Conservation (phyloP, 2,888 invertebrate species). For the Steinernema carpocapsae region DNA sequence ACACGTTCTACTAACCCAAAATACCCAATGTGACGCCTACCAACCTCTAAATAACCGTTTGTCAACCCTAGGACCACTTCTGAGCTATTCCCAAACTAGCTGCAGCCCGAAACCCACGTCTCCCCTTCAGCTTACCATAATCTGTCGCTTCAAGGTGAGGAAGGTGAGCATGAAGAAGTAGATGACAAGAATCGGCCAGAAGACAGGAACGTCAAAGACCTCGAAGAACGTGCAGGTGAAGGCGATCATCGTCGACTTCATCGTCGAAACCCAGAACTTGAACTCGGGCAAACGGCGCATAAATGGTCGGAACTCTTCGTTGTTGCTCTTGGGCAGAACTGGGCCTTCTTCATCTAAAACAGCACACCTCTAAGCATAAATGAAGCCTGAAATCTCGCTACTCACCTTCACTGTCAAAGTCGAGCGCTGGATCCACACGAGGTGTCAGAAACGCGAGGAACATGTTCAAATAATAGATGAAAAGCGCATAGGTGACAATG, state of each 20-base stretch:
- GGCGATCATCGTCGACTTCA: conserved; percentile 88
- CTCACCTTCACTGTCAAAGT: conserved; percentile 75
- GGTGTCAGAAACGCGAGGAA: conserved; percentile 99
- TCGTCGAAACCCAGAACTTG: conserved; percentile 89
- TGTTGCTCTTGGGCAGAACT: conserved; percentile 81
- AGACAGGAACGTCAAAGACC: conserved; percentile 97
- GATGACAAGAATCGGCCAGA: conserved; percentile 99
- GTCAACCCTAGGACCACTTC: no score
- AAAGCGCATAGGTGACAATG: conserved; percentile 96
- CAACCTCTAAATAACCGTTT: no score
- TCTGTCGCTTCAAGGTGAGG: conserved; percentile 99
- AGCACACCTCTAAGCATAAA: no score
- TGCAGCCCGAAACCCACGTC: not conserved
- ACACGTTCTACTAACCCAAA: no score
- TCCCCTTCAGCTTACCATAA: conserved; percentile 78
- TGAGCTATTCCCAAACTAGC: no score
- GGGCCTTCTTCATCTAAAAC: conserved; percentile 74
- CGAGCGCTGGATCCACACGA: conserved; percentile 94
- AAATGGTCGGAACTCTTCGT: conserved; percentile 98
- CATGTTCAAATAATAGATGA: conserved; percentile 97
- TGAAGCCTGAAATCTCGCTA: not conserved
- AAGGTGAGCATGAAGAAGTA: conserved; percentile 97
- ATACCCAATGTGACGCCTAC: no score
- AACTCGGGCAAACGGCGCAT: conserved; percentile 95
- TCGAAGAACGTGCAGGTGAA: conserved; percentile 93